Evolutionary conservation across 2,888 invertebrate genomes (phyloP).

Genomic region (Spicauda simplicius): DNA sequence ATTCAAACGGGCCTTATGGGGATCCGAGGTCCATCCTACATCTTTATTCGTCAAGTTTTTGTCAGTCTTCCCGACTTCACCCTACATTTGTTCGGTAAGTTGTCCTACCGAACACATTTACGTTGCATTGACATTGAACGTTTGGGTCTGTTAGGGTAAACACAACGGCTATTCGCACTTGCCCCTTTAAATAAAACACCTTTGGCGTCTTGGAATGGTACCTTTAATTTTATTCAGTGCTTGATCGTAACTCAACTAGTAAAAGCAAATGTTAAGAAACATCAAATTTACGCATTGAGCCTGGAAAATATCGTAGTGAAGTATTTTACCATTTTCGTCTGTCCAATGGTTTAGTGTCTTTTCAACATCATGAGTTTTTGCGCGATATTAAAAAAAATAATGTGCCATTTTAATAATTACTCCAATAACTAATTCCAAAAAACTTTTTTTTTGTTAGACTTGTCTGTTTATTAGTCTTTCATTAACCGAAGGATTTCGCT

Average conservation of each 20-base stretch:
- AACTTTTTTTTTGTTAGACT: too few relatives aligned
- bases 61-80: constrained; percentile 59
- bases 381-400: too few relatives aligned
- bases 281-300: too few relatives aligned
- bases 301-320: too few relatives aligned
- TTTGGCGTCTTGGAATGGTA: neutral
- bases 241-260: neutral
- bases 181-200: constrained; percentile 36
- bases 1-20: constrained; percentile 65
- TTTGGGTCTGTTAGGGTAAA: constrained; percentile 56
- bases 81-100: constrained; percentile 63
- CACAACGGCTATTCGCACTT: constrained; percentile 46
- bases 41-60: constrained; percentile 74
- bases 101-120: constrained; percentile 62
- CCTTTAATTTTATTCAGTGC: constrained; percentile 2
- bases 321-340: too few relatives aligned
- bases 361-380: too few relatives aligned
- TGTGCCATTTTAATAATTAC: too few relatives aligned
- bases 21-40: constrained; percentile 62
- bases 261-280: too few relatives aligned
- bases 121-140: constrained; percentile 67
- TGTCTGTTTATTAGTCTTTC: too few relatives aligned
- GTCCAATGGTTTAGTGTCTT: too few relatives aligned
- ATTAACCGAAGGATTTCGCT: too few relatives aligned
- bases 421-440: too few relatives aligned